Evolutionary conservation across 1,140 invertebrate genomes (phyloP), one percentile per base, ranked within the genome.

Genomic region (Hycleus phaleratus): DNA sequence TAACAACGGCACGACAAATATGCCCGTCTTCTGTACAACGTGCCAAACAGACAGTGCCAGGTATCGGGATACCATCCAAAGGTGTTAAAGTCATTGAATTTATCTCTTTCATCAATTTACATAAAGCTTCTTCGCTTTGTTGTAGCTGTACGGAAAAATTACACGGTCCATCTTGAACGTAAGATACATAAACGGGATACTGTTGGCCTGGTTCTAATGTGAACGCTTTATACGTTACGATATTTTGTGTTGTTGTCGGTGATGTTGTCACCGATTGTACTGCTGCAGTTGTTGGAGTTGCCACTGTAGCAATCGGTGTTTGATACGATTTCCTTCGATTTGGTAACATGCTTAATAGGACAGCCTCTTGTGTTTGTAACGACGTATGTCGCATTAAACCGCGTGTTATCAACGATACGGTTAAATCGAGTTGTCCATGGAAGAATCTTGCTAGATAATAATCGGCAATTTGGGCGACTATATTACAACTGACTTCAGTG

Each of bases 141-240:
- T 81, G 75, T 3, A 88, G 64, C 61, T 90, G 87, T 0, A 89
- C 79, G 10, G 85, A 85, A 76, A 90, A 91, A 52, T 82, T 73
- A 49, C 80, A 78, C 2, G 87, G 87, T 1, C 87, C 87, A 65
- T 91, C 86, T 67, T 86, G 85, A 11, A 88, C 83, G 69, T 79
- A 85, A 32, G 86, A 88, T 3, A 89, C 80, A 68, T 78, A 80
- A 1, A 88, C 85, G 61, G 82, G 77, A 65, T 90, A 82, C 53
- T n/a, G 79, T 66, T 63, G 45, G n/a, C 59, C 61, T 0, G 68
- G 59, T 59, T 83, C 81, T 24, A 68, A 46, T 10, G 60, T 62
- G 26, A 60, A 53, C 1, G 63, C 60, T 56, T 69, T 69, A 46
- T 63, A 69, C 32, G 62, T 67, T 43, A 59, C 64, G n/a, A 67